Percentiles rank a stretch among this genome's conserved stretches.
Conservation (phyloP, 2,888 invertebrate species). For the Dynastes tityus region DNA sequence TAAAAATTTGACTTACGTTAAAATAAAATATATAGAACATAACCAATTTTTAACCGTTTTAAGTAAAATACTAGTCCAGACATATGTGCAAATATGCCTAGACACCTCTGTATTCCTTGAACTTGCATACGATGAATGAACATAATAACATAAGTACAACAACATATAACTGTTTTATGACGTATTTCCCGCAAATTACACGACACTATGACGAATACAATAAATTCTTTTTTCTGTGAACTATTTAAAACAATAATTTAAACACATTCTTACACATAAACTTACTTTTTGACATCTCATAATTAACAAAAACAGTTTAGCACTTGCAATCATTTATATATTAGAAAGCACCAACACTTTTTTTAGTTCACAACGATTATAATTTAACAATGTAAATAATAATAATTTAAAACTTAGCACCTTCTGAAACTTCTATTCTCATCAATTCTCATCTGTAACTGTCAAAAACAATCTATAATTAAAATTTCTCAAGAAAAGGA, state of each 20-base stretch:
- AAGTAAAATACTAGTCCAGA: neutral
- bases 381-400: slow-evolving; percentile 28
- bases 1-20: slow-evolving; percentile 42
- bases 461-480: slow-evolving; percentile 28
- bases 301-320: slow-evolving; percentile 48
- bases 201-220: neutral
- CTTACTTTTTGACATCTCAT: slow-evolving; percentile 61
- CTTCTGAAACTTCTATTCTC: slow-evolving; percentile 11
- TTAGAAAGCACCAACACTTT: slow-evolving; percentile 39
- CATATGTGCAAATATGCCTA: neutral
- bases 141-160: neutral
- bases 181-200: neutral
- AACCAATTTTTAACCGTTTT: neutral
- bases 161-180: neutral
- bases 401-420: slow-evolving; percentile 41
- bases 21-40: neutral
- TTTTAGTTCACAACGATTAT: slow-evolving; percentile 20
- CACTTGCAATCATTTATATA: slow-evolving; percentile 26
- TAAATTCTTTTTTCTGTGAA: neutral
- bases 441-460: slow-evolving; percentile 34
- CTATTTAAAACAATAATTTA: slow-evolving; percentile 1
- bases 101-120: neutral
- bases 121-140: neutral
- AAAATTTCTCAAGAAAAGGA: slow-evolving; percentile 7
- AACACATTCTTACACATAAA: slow-evolving; percentile 23